Percentiles rank a stretch among this genome's conserved stretches.
Evolutionary conservation across 2,113 vertebrate genomes (phyloP).

Genomic region (Erpornis zantholeuca): DNA sequence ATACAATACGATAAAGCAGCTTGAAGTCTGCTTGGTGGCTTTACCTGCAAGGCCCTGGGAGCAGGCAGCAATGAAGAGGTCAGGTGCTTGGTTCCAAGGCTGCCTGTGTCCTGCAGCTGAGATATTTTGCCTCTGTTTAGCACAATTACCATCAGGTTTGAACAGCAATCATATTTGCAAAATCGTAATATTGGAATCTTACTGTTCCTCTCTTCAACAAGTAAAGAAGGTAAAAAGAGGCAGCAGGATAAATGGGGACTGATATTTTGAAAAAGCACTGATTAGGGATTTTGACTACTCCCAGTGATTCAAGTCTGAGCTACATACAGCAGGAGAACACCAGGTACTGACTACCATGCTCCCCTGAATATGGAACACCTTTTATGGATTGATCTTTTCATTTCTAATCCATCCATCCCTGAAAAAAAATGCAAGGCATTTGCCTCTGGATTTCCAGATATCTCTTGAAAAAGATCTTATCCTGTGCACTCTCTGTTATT

Average conservation of each 20-base stretch:
- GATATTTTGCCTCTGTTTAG: not conserved
- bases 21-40: not conserved
- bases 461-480: not conserved
- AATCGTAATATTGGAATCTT: not conserved
- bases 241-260: not conserved
- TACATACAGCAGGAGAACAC: not conserved
- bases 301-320: not conserved
- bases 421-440: not conserved
- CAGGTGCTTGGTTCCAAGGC: not conserved
- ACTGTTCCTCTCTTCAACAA: not conserved
- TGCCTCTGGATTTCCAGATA: not conserved
- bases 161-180: not conserved
- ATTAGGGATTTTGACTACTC: not conserved
- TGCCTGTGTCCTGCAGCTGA: not conserved
- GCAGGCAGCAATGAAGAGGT: not conserved
- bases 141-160: not conserved
- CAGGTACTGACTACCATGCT: not conserved
- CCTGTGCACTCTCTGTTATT: not conserved
- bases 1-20: not conserved
- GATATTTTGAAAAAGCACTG: not conserved
- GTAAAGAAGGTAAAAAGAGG: not conserved
- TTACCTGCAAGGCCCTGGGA: not conserved
- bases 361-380: not conserved
- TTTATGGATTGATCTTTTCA: not conserved
- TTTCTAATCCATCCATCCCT: not conserved